Evolutionary conservation across 92 coral and sea anemone genomes (phyloP).

Genomic region (Umimayanthus kanabou): DNA sequence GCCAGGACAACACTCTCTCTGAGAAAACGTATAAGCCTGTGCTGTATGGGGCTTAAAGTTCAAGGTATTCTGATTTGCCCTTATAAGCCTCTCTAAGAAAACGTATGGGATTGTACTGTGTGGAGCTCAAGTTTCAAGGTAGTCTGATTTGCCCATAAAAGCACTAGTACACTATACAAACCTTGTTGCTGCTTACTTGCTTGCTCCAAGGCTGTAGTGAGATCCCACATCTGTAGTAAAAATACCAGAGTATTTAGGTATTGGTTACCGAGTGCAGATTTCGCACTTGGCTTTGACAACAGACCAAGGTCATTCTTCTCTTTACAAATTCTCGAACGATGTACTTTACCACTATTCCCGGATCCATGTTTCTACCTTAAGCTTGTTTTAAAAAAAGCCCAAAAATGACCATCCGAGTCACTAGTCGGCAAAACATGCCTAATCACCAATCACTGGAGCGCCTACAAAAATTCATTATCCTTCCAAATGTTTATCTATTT

Average conservation of each 20-base stretch:
- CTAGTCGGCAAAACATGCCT: too few relatives aligned
- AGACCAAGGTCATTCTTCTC: not conserved
- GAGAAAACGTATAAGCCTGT: too few relatives aligned
- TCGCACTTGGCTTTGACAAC: not conserved
- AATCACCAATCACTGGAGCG: too few relatives aligned
- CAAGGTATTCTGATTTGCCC: not conserved
- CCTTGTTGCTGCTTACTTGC: slow-evolving; percentile 78
- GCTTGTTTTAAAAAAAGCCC: too few relatives aligned
- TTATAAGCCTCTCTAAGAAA: not conserved
- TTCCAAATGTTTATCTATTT: too few relatives aligned
- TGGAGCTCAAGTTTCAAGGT: not conserved
- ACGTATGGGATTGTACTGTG: not conserved
- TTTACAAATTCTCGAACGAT: too few relatives aligned
- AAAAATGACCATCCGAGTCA: too few relatives aligned
- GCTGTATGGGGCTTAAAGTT: too few relatives aligned
- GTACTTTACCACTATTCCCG: too few relatives aligned
- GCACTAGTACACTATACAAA: not conserved
- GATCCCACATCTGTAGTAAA: slow-evolving; percentile 91
- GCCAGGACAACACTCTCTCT: too few relatives aligned
- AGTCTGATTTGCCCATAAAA: not conserved
- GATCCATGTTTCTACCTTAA: too few relatives aligned
- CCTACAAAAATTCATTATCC: too few relatives aligned
- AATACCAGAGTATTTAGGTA: not conserved
- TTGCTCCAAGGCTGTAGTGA: slow-evolving; percentile 94
- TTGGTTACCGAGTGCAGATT: not conserved